Conservation (phyloP, 2,797 vertebrate species). For the Halcyon badia region DNA sequence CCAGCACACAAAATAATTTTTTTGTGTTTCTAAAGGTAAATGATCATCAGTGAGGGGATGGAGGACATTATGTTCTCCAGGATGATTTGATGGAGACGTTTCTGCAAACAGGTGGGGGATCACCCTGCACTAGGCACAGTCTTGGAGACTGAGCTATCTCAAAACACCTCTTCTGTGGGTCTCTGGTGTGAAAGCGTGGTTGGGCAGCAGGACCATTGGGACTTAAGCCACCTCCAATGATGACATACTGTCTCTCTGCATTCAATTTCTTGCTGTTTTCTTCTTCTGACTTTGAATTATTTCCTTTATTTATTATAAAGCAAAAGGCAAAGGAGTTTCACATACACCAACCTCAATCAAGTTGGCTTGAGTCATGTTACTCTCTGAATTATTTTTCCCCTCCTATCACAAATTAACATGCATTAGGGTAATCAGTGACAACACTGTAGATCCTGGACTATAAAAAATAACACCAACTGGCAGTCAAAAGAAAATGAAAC, state of each 20-base stretch:
- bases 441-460: neutral
- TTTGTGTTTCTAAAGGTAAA: conserved; percentile 20
- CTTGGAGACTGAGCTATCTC: neutral
- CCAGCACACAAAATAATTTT: neutral
- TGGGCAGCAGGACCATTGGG: neutral
- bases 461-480: neutral
- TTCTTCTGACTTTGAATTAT: neutral
- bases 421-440: neutral
- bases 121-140: neutral
- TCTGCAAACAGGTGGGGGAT: neutral
- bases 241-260: conserved; percentile 17
- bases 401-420: neutral
- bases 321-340: neutral
- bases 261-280: neutral
- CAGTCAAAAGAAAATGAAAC: neutral
- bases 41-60: rapidly evolving
- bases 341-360: neutral
- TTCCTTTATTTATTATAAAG: neutral
- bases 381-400: neutral
- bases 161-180: neutral
- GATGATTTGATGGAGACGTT: neutral
- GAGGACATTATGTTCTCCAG: neutral
- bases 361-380: neutral
- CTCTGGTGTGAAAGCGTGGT: neutral
- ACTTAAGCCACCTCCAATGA: neutral